phyloP scores from a whole-genome alignment of 2,888 invertebrate genomes.

The Tetranychus piercei region DNA sequence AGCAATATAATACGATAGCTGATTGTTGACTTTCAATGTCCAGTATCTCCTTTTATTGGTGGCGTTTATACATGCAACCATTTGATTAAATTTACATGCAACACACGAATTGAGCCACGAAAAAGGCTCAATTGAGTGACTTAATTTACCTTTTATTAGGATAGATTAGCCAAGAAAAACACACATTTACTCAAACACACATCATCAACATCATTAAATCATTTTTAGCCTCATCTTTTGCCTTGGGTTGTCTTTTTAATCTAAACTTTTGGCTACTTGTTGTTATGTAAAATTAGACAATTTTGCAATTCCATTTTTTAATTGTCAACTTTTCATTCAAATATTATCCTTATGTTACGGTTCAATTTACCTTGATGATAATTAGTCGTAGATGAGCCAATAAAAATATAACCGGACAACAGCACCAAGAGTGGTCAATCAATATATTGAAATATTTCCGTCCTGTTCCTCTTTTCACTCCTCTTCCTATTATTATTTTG shows the following conservation, averaged over 20 bases:
- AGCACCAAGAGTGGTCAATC: no score
- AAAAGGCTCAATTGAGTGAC: background rate
- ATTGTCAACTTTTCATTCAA: background rate
- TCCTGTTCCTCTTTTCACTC: no score
- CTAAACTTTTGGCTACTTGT: background rate
- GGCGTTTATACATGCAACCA: background rate
- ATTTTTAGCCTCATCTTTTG: background rate
- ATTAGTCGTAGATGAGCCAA: no score
- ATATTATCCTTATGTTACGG: no score
- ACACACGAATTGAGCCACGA: background rate
- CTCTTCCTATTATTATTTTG: no score
- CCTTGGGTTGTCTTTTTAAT: background rate
- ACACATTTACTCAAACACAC: background rate
- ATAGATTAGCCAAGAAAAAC: background rate
- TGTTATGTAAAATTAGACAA: background rate
- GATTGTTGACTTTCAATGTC: no score
- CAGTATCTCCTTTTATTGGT: background rate
- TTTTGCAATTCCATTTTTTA: background rate
- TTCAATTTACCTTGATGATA: no score
- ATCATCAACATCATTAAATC: background rate
- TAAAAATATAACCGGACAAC: no score
- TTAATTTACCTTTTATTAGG: background rate
- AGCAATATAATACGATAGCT: no score
- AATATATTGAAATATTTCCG: no score
- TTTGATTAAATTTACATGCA: constrained; percentile 1